phyloP scores from a whole-genome alignment of 2,888 invertebrate genomes.

The Cynaeus angustus region DNA sequence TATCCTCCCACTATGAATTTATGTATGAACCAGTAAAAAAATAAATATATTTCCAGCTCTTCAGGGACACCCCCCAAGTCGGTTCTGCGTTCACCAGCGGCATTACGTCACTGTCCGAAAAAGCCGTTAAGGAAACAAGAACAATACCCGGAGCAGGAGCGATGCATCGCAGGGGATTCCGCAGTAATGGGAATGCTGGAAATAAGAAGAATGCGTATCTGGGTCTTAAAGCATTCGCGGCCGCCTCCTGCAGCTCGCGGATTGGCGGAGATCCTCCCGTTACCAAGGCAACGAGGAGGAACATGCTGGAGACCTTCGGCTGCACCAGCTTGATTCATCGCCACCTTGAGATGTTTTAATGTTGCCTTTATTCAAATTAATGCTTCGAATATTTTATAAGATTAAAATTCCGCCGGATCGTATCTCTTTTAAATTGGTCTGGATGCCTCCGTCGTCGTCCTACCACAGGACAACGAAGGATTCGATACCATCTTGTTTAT shows the following conservation, averaged over 20 bases:
- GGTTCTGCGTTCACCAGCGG: slow-evolving; percentile 51
- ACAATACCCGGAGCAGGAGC: slow-evolving; percentile 68
- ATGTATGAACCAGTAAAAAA: slow-evolving; percentile 40
- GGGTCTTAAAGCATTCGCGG: slow-evolving; percentile 69
- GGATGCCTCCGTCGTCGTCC: slow-evolving; percentile 54
- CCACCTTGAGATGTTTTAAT: slow-evolving; percentile 73
- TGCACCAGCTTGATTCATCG: slow-evolving; percentile 70
- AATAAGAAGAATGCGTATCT: slow-evolving; percentile 68
- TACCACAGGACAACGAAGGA: slow-evolving; percentile 37
- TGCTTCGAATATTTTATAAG: slow-evolving; percentile 69
- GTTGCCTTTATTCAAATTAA: slow-evolving; percentile 73
- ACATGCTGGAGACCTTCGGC: slow-evolving; percentile 67
- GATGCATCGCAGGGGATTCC: slow-evolving; percentile 70
- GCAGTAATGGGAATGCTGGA: slow-evolving; percentile 68
- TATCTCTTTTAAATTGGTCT: slow-evolving; percentile 68
- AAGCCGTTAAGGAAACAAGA: slow-evolving; percentile 69
- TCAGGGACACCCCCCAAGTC: slow-evolving; percentile 28
- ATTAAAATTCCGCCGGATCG: slow-evolving; percentile 67
- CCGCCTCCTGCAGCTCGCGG: slow-evolving; percentile 68
- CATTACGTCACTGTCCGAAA: slow-evolving; percentile 68
- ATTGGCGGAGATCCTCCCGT: slow-evolving; percentile 70
- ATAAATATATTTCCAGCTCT: slow-evolving; percentile 52
- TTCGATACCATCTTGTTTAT: slow-evolving; percentile 56
- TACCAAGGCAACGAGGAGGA: slow-evolving; percentile 71
- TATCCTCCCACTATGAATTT: no score